Percentiles rank a stretch among this genome's conserved stretches.
These are phyloP conservation scores for Falco punctatus DNA, from an alignment of 2,113 vertebrate species.

Conservation along the genomic window DNA sequence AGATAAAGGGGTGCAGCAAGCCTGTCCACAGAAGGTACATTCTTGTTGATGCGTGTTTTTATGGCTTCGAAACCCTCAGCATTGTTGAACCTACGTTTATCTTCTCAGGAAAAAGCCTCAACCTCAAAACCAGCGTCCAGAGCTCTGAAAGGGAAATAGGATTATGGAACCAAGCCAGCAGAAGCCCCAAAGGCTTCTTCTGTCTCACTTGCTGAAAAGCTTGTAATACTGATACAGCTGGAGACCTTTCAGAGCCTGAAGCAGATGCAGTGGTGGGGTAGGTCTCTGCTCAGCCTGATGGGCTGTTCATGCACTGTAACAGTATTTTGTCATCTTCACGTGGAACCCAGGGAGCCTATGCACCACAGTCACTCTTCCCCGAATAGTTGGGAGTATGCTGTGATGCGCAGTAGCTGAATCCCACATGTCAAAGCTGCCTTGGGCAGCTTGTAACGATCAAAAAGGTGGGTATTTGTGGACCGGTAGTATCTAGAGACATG, in stretches of 20 bases:
- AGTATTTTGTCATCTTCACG: neutral
- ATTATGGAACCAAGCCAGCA: neutral
- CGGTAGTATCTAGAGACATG: neutral
- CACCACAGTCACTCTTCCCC: neutral
- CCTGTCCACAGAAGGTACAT: rapidly evolving
- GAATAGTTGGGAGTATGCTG: neutral
- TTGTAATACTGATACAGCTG: neutral
- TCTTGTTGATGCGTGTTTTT: neutral
- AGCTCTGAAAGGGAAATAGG: neutral
- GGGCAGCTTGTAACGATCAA: neutral
- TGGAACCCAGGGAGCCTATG: neutral
- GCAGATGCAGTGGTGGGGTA: too few relatives aligned
- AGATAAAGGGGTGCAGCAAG: neutral
- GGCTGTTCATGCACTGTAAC: neutral
- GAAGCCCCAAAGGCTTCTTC: neutral
- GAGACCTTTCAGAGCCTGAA: neutral
- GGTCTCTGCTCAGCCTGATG: neutral
- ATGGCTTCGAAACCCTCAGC: neutral
- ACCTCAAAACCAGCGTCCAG: neutral
- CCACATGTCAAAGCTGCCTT: too few relatives aligned
- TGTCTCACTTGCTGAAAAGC: neutral
- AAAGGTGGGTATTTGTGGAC: neutral
- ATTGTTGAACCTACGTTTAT: neutral
- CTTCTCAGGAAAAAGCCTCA: neutral
- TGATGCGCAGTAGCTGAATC: too few relatives aligned